phyloP scores from a whole-genome alignment of 2,113 vertebrate genomes.

The Hypanus sabinus region DNA sequence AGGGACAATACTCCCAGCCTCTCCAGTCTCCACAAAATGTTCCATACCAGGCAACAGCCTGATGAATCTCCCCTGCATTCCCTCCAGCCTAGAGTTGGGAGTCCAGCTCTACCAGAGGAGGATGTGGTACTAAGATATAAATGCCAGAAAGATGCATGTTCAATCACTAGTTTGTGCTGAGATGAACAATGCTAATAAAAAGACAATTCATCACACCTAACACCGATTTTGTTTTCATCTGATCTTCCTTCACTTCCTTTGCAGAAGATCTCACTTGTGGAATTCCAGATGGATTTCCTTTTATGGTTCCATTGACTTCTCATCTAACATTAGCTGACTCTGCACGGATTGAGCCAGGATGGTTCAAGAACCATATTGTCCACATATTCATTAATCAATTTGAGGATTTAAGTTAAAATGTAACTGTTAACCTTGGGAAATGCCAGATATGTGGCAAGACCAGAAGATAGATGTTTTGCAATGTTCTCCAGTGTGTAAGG shows the following conservation, averaged over 20 bases:
- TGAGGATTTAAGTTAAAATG: constrained; percentile 4
- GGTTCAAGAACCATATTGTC: background rate
- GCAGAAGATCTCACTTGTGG: background rate
- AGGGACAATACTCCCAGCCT: too few relatives aligned
- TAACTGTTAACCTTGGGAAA: constrained; percentile 4
- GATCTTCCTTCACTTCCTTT: background rate
- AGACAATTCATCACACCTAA: background rate
- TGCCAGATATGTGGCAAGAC: constrained; percentile 1
- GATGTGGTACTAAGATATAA: background rate
- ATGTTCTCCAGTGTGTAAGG: background rate
- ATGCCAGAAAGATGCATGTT: background rate
- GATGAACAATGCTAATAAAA: background rate
- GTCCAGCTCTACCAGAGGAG: background rate
- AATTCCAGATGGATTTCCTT: background rate
- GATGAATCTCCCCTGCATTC: too few relatives aligned
- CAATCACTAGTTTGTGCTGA: background rate
- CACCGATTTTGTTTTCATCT: background rate
- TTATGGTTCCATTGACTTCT: background rate
- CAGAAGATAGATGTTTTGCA: background rate
- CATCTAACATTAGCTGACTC: background rate
- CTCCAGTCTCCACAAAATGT: too few relatives aligned
- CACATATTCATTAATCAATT: background rate
- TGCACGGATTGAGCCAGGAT: background rate
- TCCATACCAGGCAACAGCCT: too few relatives aligned
- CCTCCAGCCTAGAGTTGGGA: background rate